phyloP scores from a whole-genome alignment of 2,113 vertebrate genomes.

The Oncorhynchus keta region DNA sequence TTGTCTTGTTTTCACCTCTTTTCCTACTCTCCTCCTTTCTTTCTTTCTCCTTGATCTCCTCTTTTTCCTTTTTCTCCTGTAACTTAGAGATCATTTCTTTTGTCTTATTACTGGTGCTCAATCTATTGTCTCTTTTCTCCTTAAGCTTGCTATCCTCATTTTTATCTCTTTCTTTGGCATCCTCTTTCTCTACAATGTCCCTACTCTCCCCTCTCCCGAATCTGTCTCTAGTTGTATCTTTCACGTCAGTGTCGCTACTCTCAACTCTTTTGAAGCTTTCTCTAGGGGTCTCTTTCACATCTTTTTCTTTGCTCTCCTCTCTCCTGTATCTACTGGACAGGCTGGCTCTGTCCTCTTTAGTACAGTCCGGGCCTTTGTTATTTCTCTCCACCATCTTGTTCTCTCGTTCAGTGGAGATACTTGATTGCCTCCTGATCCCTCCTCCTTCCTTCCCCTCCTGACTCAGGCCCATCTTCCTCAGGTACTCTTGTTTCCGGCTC shows the following conservation, averaged over 20 bases:
- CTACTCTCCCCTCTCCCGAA: constrained; percentile 48
- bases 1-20: constrained; percentile 39
- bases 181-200: constrained; percentile 47
- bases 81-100: constrained; percentile 56
- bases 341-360: constrained; percentile 44
- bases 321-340: constrained; percentile 49
- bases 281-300: neutral
- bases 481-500: constrained; percentile 74
- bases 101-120: no score
- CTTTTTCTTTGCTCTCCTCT: constrained; percentile 42
- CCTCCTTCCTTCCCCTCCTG: constrained; percentile 64
- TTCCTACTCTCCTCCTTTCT: constrained; percentile 52
- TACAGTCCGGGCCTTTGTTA: constrained; percentile 40
- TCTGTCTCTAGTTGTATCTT: constrained; percentile 40
- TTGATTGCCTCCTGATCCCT: constrained; percentile 44
- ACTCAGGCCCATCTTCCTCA: constrained; percentile 74
- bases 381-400: constrained; percentile 46
- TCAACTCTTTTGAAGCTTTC: neutral
- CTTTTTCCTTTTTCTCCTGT: constrained; percentile 69
- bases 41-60: constrained; percentile 59
- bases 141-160: constrained; percentile 50
- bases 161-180: constrained; percentile 52
- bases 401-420: constrained; percentile 47
- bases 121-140: no score
- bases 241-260: constrained; percentile 2